Evolutionary conservation across 1,140 invertebrate genomes (phyloP), one percentile per base, ranked within the genome.

Genomic region (Drusus annulatus): DNA sequence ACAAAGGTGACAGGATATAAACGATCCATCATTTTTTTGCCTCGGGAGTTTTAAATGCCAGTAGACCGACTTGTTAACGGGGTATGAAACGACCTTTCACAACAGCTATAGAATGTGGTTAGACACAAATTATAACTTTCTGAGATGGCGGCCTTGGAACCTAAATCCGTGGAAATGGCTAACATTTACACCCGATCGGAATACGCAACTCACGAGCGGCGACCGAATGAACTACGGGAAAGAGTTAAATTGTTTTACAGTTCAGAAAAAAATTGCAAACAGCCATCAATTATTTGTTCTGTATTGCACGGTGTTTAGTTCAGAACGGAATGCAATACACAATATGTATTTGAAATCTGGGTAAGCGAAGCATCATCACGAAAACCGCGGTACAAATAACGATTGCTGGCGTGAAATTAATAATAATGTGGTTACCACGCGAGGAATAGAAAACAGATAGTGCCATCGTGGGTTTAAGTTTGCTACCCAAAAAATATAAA

Each of bases 51-150:
- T 58, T 21, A 54, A 58, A 74, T 71, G 68, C 17, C 68, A 51
- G 68, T 71, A 52, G 36, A 51, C n/a, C 3, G 65, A 50, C 68
- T 50, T 23, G 36, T 71, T 52, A 31, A 21, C 36, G 50, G 54
- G 10, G 54, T 25, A 31, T 31, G n/a, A 0, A 31, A 75, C 71
- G 54, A 75, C 71, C 71, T 75, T 75, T 75, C 71, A 75, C 71
- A 56, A 60, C 54, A 31, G 17, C 21, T 28, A n/a, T 7, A 56
- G 50, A 56, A 75, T 58, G 71, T 58, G 71, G 25, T 1, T 15
- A 56, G 51, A 56, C 54, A 56, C 71, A 60, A 56, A 75, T 58
- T 5, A 19, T 71, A 71, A 71, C 71, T 75, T 75, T 75, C 71
- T 8, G 54, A 58, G 51, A 56, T 52, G 31, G 3, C 71, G 71